These are phyloP conservation scores for Notothenia rossii DNA, from an alignment of 2,113 vertebrate species.

Conservation along the genomic window DNA sequence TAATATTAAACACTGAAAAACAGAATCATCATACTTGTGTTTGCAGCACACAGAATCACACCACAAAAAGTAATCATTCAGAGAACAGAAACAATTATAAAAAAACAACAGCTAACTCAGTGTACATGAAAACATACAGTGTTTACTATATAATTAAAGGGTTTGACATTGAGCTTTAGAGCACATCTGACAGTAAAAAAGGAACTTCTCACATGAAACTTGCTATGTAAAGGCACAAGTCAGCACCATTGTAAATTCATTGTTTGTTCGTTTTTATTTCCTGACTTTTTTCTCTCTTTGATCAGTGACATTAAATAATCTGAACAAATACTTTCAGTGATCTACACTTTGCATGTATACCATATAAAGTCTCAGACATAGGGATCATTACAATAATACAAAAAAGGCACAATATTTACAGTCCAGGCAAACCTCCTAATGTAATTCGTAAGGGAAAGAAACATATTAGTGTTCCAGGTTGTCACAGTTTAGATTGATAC, in stretches of 20 bases:
- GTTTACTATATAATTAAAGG: conserved; percentile 15
- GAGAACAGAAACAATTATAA: conserved; percentile 15
- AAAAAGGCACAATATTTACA: conserved; percentile 69
- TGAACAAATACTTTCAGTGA: conserved; percentile 43
- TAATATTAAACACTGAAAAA: conserved; percentile 53
- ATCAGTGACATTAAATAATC: conserved; percentile 51
- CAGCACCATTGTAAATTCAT: conserved; percentile 1
- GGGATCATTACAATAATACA: conserved; percentile 44
- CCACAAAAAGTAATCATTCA: conserved; percentile 24
- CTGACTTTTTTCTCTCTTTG: conserved; percentile 17
- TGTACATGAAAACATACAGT: conserved; percentile 27
- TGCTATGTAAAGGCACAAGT: conserved; percentile 22
- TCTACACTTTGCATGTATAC: conserved; percentile 24
- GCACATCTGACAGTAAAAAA: conserved; percentile 9
- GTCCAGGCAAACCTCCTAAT: conserved; percentile 18
- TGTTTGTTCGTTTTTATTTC: conserved; percentile 22
- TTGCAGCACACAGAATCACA: neutral
- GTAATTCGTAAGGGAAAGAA: conserved; percentile 19
- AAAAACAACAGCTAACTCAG: conserved; percentile 20
- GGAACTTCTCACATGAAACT: conserved; percentile 31
- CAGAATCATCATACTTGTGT: conserved; percentile 18
- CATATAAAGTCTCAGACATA: conserved; percentile 37
- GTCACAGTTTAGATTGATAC: conserved; percentile 43
- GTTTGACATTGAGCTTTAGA: conserved; percentile 23
- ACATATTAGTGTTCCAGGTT: conserved; percentile 16